Conservation (phyloP, 1,140 invertebrate genomes). For the Sipha flava region DNA sequence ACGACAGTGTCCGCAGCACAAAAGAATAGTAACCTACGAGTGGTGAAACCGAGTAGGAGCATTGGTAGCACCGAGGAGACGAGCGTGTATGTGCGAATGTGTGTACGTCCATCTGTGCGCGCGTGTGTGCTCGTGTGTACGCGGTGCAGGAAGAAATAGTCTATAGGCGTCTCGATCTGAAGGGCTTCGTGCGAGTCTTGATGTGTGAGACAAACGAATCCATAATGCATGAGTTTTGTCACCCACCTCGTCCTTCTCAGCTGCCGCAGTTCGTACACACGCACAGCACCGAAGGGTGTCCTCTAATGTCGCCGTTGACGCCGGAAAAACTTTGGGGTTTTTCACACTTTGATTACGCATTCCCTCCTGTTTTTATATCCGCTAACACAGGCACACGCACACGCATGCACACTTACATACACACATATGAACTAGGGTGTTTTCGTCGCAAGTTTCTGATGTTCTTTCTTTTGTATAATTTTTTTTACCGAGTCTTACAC, state of each 20-base stretch:
- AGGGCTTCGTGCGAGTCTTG: conserved; percentile 6
- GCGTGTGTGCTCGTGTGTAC: neutral
- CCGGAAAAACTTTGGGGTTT: conserved; percentile 31
- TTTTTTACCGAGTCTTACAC: too few species aligned
- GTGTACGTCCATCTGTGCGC: neutral
- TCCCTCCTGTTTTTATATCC: neutral
- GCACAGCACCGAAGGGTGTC: neutral
- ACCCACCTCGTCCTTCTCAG: neutral
- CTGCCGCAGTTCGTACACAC: neutral
- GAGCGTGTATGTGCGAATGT: neutral
- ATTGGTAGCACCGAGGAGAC: neutral
- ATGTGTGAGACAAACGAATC: conserved; percentile 25
- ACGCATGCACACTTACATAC: neutral
- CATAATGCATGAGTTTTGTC: conserved; percentile 28
- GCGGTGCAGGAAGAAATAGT: too few species aligned
- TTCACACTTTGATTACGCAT: conserved; percentile 26
- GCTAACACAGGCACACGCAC: neutral
- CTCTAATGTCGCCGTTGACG: conserved; percentile 10
- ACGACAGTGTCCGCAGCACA: neutral
- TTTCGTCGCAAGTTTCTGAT: neutral
- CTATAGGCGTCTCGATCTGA: neutral
- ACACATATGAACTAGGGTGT: neutral
- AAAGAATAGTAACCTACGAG: too few species aligned
- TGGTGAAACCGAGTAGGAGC: too few species aligned
- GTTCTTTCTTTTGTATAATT: too few species aligned